phyloP scores from a whole-genome alignment of 2,797 vertebrate species.

The Gymnopithys bicolor region DNA sequence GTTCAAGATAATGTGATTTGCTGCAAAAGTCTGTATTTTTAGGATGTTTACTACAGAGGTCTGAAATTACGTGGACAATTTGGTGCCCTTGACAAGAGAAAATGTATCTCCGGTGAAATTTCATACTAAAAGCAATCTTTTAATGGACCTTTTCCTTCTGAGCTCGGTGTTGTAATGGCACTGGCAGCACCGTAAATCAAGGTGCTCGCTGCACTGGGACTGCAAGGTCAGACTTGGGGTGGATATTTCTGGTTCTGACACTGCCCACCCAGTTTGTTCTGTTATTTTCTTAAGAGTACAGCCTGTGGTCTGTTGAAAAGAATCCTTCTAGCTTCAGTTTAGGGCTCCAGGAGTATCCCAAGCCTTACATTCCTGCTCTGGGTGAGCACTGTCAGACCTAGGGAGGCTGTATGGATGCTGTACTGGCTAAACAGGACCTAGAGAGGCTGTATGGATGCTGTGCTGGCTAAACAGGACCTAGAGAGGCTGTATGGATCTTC shows the following conservation, averaged over 20 bases:
- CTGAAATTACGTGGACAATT: background rate
- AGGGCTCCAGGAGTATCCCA: background rate
- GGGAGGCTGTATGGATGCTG: no score
- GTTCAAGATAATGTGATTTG: constrained; percentile 25
- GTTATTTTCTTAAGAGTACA: background rate
- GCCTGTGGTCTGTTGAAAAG: background rate
- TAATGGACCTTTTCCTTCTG: background rate
- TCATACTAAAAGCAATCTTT: background rate
- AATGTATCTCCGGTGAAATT: background rate
- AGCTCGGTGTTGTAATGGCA: background rate
- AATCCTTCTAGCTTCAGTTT: background rate
- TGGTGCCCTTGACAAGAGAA: background rate
- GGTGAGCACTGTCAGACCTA: background rate
- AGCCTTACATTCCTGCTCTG: background rate
- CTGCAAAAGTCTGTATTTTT: constrained; percentile 16
- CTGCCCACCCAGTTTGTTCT: background rate
- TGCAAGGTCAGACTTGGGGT: background rate
- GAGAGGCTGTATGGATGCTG: background rate
- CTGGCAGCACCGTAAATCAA: background rate
- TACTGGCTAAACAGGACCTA: no score
- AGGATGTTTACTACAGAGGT: background rate
- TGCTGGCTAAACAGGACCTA: no score
- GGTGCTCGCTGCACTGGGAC: background rate
- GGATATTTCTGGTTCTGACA: background rate
- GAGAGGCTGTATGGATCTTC: no score